Evolutionary conservation across 2,888 invertebrate species (phyloP).

Genomic region (Mimas tiliae): DNA sequence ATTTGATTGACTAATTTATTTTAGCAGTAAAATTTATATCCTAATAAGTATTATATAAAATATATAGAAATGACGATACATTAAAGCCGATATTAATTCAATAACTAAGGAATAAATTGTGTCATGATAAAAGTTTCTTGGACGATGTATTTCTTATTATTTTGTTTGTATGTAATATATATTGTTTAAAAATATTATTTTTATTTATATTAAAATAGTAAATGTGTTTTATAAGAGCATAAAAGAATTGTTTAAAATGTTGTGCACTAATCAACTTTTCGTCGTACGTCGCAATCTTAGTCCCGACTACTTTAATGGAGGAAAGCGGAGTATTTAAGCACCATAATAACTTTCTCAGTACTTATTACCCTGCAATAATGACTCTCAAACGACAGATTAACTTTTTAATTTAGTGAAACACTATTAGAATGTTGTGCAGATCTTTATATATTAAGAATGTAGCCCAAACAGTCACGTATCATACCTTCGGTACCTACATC

Average conservation of each 20-base stretch:
- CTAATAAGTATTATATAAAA: not conserved
- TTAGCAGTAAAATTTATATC: not conserved
- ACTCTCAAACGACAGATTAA: conserved; percentile 15
- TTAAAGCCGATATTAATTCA: not conserved
- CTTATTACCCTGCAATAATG: conserved; percentile 16
- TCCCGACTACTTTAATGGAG: conserved; percentile 10
- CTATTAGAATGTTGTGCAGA: conserved; percentile 77
- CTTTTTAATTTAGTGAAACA: conserved; percentile 28
- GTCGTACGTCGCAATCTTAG: conserved; percentile 4
- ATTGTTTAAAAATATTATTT: not conserved
- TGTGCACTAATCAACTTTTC: conserved; percentile 10
- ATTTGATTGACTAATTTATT: not conserved
- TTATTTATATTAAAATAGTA: not conserved
- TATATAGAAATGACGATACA: not conserved
- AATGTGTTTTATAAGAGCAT: not conserved
- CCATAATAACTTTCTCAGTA: conserved; percentile 5
- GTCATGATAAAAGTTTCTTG: not conserved
- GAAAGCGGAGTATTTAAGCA: conserved; percentile 3
- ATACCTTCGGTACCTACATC: conserved; percentile 62
- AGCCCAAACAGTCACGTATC: conserved; percentile 55
- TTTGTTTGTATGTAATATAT: not conserved
- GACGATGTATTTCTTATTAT: not conserved
- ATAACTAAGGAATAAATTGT: not conserved
- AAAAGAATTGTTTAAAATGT: not conserved
- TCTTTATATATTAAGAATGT: conserved; percentile 30